These are phyloP conservation scores for Pterostichus madidus DNA, from an alignment of 2,888 invertebrate genomes.

Conservation along the genomic window DNA sequence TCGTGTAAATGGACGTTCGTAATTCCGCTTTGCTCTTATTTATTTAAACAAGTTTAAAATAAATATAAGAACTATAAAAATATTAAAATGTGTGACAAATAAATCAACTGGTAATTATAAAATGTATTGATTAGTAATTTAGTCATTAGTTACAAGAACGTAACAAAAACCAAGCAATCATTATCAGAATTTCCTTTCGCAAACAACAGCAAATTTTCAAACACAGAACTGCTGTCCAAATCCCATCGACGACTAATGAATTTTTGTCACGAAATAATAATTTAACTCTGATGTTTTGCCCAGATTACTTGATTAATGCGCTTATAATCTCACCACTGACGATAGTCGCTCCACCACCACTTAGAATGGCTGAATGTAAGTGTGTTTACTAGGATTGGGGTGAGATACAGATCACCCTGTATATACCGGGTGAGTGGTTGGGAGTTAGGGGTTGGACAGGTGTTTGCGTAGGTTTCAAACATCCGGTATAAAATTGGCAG, in stretches of 20 bases:
- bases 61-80: too few species aligned
- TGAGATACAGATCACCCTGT: constrained; percentile 35
- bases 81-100: too few species aligned
- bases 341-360: constrained; percentile 10
- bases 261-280: constrained; percentile 66
- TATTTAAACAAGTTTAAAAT: too few species aligned
- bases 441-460: constrained; percentile 32
- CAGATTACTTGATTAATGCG: constrained; percentile 66
- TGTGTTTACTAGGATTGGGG: constrained; percentile 24
- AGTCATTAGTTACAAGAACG: not conserved
- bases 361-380: constrained; percentile 29
- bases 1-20: too few species aligned
- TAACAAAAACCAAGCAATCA: not conserved
- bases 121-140: not conserved
- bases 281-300: constrained; percentile 59
- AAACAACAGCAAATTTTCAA: constrained; percentile 22
- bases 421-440: constrained; percentile 5
- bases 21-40: too few species aligned
- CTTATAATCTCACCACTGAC: constrained; percentile 59
- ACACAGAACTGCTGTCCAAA: constrained; percentile 16
- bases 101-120: too few species aligned
- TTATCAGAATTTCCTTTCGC: constrained; percentile 10
- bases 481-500: constrained; percentile 36
- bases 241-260: constrained; percentile 53
- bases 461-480: constrained; percentile 35